A percentile compares a stretch with the other conserved stretches of the same genome.
Conservation (phyloP, 2,797 vertebrate genomes). For the Lutjanus campechanus region DNA sequence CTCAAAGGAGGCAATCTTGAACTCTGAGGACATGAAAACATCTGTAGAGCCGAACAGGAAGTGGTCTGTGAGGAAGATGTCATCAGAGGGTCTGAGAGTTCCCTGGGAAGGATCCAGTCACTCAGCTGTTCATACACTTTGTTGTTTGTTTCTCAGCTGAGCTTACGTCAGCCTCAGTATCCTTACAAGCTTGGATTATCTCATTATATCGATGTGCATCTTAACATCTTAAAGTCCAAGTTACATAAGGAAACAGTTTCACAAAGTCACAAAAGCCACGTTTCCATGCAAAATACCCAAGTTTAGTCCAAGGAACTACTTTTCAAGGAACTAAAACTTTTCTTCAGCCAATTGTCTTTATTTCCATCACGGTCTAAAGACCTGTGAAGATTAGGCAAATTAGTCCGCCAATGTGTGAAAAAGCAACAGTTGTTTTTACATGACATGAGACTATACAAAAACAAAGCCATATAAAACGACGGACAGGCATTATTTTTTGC, state of each 20-base stretch:
- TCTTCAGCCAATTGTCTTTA: too few species aligned
- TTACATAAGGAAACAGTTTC: not conserved
- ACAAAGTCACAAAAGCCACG: too few species aligned
- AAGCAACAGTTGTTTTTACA: too few species aligned
- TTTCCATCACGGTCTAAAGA: too few species aligned
- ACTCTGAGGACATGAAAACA: constrained; percentile 59
- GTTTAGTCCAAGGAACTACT: too few species aligned
- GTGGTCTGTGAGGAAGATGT: constrained; percentile 71
- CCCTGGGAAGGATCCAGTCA: constrained; percentile 77
- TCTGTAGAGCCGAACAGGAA: constrained; percentile 76
- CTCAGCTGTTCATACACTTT: constrained; percentile 79
- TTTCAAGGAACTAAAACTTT: too few species aligned
- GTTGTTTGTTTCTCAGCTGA: constrained; percentile 56
- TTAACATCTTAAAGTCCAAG: not conserved
- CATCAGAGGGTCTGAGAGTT: constrained; percentile 67
- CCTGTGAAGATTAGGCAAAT: too few species aligned
- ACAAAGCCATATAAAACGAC: too few species aligned
- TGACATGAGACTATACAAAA: too few species aligned
- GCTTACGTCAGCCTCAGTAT: constrained; percentile 22
- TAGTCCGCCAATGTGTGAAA: too few species aligned
- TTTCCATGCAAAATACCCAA: too few species aligned
- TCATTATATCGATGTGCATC: not conserved
- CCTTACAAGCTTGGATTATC: not conserved
- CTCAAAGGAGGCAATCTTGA: constrained; percentile 51
- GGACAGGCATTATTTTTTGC: too few species aligned